Conservation (phyloP, 2,888 invertebrate species). For the Caenorhabditis doughertyi region DNA sequence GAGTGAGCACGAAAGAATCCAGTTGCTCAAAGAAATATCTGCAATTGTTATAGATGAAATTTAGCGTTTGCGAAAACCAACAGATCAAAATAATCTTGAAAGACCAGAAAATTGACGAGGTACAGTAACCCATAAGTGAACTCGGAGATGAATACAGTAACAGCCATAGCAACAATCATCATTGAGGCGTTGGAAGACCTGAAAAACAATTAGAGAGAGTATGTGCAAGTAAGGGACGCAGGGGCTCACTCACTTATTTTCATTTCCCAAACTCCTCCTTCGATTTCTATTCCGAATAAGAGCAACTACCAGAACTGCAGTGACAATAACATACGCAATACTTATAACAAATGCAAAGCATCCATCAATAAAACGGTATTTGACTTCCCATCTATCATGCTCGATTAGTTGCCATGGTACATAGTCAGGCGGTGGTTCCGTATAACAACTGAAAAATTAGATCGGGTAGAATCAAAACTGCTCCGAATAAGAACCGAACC, state of each 20-base stretch:
- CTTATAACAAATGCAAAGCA: not conserved
- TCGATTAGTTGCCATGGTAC: no score
- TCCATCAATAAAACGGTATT: not conserved
- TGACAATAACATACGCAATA: no score
- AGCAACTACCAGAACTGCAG: no score
- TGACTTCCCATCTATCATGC: no score
- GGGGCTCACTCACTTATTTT: no score
- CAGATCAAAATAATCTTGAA: not conserved
- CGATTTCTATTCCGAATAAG: no score
- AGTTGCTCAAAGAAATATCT: not conserved
- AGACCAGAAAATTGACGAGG: not conserved
- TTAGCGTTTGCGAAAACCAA: not conserved
- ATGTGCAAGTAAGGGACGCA: no score
- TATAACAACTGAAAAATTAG: no score
- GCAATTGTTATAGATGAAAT: not conserved
- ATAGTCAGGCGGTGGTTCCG: no score
- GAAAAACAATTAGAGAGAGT: not conserved
- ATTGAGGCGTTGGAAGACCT: not conserved
- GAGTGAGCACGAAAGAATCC: not conserved
- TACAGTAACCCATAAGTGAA: not conserved
- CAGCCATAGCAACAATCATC: not conserved
- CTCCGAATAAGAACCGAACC: no score
- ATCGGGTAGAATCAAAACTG: no score
- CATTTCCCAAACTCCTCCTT: no score
- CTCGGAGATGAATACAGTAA: slow-evolving; percentile 2